Evolutionary conservation across 2,888 invertebrate genomes (phyloP), one percentile per base, ranked within the genome.

Genomic region (Seira sanloemensis): DNA sequence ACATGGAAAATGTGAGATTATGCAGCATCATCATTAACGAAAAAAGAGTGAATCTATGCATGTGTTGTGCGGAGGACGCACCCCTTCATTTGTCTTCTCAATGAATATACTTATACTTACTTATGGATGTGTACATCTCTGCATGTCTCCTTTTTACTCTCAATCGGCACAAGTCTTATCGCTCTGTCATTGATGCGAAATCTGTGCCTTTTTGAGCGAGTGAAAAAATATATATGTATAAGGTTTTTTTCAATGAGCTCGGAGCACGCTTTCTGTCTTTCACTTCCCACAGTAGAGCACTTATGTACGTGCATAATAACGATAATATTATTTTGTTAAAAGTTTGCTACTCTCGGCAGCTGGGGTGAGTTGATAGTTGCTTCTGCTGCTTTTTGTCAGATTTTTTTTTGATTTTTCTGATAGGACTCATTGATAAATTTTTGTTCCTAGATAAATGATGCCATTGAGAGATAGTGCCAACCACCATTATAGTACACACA

Each of bases 81-180:
- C n/a, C n/a, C n/a, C n/a, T n/a, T n/a, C n/a, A n/a, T n/a, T n/a
- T n/a, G n/a, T n/a, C n/a, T n/a, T n/a, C n/a, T n/a, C n/a, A n/a
- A n/a, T n/a, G n/a, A n/a, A n/a, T n/a, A n/a, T n/a, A n/a, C n/a
- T n/a, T n/a, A n/a, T n/a, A n/a, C n/a, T n/a, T n/a, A n/a, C n/a
- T n/a, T n/a, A n/a, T n/a, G n/a, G n/a, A 18, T 62, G 12, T 5
- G 9, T 62, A 12, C 12, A 7, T 18, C 62, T 16, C 62, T 68
- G 27, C 27, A 66, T 12, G 1, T 71, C 7, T 27, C 16, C 65
- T 21, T 65, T 18, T 65, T 65, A 65, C 12, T 12, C 2, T 65
- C n/a, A n/a, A n/a, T 67, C 54, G 78, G 81, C 81, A 81, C 81
- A 81, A 75, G 81, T 76, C 81, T 81, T 81, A 81, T 81, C 81